These are phyloP conservation scores for Danaus melanippus DNA, from an alignment of 1,140 invertebrate genomes.

Conservation along the genomic window DNA sequence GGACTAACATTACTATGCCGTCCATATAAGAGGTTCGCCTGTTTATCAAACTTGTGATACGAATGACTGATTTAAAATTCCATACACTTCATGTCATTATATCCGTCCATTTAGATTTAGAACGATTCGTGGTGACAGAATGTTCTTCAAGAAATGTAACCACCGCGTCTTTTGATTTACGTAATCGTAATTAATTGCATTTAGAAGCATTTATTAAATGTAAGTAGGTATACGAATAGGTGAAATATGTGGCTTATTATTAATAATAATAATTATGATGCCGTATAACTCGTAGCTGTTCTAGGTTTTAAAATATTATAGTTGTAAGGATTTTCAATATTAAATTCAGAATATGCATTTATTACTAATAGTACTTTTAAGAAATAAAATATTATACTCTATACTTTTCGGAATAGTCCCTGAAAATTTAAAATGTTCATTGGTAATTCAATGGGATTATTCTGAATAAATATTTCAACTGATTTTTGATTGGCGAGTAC, in stretches of 20 bases:
- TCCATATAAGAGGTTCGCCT: conserved; percentile 18
- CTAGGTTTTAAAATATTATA: no score
- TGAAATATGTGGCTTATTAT: conserved; percentile 25
- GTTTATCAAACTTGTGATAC: conserved; percentile 54
- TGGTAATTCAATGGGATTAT: conserved; percentile 56
- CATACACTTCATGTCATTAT: conserved; percentile 29
- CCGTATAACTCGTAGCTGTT: conserved; percentile 5
- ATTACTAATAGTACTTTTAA: conserved; percentile 13
- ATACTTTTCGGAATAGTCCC: conserved; percentile 59
- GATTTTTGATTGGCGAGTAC: conserved; percentile 20
- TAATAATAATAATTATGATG: conserved; percentile 12
- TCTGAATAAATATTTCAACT: conserved; percentile 46
- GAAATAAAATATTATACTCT: conserved; percentile 8
- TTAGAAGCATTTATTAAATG: conserved; percentile 63
- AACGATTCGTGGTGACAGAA: conserved; percentile 37
- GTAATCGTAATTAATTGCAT: conserved; percentile 57
- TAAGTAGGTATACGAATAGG: conserved; percentile 43
- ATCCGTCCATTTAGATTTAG: conserved; percentile 41
- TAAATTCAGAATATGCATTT: conserved; percentile 30
- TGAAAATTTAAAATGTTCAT: conserved; percentile 31
- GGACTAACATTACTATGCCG: conserved; percentile 19
- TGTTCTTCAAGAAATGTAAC: conserved; percentile 42
- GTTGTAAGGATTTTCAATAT: not conserved
- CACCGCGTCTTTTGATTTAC: conserved; percentile 61
- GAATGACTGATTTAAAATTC: conserved; percentile 44